Evolutionary conservation across 2,888 invertebrate genomes (phyloP).

Genomic region (Parnassius smintheus): DNA sequence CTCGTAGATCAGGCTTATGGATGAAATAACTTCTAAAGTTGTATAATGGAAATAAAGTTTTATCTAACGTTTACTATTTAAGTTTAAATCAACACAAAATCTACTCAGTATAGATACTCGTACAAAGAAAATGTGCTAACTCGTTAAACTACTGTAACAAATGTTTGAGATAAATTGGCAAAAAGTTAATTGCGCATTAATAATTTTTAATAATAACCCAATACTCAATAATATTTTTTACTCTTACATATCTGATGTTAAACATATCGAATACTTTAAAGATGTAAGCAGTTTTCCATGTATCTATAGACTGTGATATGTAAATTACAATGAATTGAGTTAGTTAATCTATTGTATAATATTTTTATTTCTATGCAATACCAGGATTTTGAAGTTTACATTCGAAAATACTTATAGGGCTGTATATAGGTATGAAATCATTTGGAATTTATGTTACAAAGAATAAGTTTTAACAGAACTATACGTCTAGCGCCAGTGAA

Average conservation of each 20-base stretch:
- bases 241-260: no score
- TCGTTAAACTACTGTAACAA: constrained; percentile 15
- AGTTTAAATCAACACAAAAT: constrained; percentile 5
- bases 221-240: no score
- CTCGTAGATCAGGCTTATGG: constrained; percentile 5
- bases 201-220: not conserved
- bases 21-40: constrained; percentile 17
- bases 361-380: constrained; percentile 43
- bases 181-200: not conserved
- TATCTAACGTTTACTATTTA: constrained; percentile 6
- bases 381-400: constrained; percentile 46
- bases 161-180: constrained; percentile 5
- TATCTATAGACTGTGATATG: constrained; percentile 12
- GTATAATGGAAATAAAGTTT: constrained; percentile 15
- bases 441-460: constrained; percentile 62
- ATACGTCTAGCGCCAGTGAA: constrained; percentile 57
- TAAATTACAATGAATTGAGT: constrained; percentile 8
- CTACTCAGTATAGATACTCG: constrained; percentile 3
- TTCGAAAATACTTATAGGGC: constrained; percentile 58
- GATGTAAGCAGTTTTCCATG: constrained; percentile 12
- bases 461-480: constrained; percentile 55
- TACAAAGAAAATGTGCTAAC: constrained; percentile 15
- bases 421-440: constrained; percentile 65
- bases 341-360: constrained; percentile 30
- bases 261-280: not conserved